Evolutionary conservation across 2,888 invertebrate genomes (phyloP), one percentile per base, ranked within the genome.

Genomic region (Cremastinae sp.): DNA sequence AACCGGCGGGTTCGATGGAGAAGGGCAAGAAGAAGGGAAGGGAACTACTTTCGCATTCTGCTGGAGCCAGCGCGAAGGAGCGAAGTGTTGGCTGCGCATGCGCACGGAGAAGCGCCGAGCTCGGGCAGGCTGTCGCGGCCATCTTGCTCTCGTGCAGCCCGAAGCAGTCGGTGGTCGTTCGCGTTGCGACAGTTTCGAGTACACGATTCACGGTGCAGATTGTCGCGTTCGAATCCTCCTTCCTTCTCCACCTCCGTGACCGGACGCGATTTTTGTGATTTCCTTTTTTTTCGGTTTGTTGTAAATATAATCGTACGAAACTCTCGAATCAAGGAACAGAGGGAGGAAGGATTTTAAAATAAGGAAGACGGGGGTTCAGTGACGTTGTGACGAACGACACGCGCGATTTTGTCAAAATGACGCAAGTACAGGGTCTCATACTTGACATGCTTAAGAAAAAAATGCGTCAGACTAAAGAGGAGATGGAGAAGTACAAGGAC

Each of bases 371-470:
- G 58, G 28, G 45, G 43, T 41, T 58, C 43, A 72, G 43, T 41
- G 56, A 58, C 59, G 64, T 53, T 55, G 68, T 47, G 68, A 18
- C 55, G 59, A 20, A 18, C 37, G 12, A 49, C 2, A 51, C 62
- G 74, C 82, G 80, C 77, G 69, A 49, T 74, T 73, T 72, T 56
- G 73, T 20, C 79, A 87, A 91, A 92, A 96, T 96, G 96, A 95
- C 96, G 92, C 96, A 94, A 91, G 94, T 96, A 92, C 97, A 97
- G 93, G 97, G 97, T 90, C 95, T 96, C 89, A 95, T 98, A 87
- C 93, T 99, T 91, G 98, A 98, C 92, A 97, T 98, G 89, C 94
- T 99, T 89, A 99, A 99, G 94, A 98, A 98, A 94, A 99, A 99
- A 94, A 99, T 99, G 98, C 94, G 97, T 86, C 97, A 97, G 92